A percentile compares a stretch with the other conserved stretches of the same genome.
Conservation (phyloP, 2,797 vertebrate genomes). For the Fistularia tabacaria region DNA sequence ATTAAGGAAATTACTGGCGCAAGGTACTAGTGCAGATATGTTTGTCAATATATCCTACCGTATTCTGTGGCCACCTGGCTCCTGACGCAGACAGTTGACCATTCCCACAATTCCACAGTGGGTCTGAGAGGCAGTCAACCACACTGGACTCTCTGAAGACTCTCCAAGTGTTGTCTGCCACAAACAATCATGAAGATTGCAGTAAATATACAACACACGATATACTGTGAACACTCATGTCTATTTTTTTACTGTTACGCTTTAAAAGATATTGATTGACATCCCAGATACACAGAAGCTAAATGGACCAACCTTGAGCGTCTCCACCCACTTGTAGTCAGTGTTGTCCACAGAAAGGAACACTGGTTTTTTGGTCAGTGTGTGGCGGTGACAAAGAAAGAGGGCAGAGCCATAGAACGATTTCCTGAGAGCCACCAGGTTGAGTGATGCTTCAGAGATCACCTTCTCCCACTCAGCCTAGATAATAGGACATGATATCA, state of each 20-base stretch:
- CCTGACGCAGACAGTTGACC: constrained; percentile 95
- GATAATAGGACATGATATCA: neutral
- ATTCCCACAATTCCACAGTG: constrained; percentile 90
- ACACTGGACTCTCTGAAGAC: constrained; percentile 76
- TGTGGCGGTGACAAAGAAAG: constrained; percentile 80
- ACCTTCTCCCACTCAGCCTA: constrained; percentile 86
- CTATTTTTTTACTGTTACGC: neutral
- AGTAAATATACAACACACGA: neutral
- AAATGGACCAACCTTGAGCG: constrained; percentile 80
- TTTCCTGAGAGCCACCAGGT: constrained; percentile 78
- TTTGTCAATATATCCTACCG: constrained; percentile 70
- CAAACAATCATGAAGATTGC: constrained; percentile 3
- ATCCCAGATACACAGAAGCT: neutral
- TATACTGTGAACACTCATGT: too few relatives aligned
- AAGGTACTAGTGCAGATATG: neutral
- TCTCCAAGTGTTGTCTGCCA: constrained; percentile 70
- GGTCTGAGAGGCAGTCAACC: constrained; percentile 79
- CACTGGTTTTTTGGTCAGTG: constrained; percentile 56
- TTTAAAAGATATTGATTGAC: neutral
- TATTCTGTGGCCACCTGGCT: constrained; percentile 86
- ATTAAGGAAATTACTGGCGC: too few relatives aligned
- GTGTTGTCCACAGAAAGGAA: constrained; percentile 79
- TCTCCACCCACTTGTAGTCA: constrained; percentile 87
- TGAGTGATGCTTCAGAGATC: constrained; percentile 73
- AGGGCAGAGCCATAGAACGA: constrained; percentile 89